These are phyloP conservation scores for Perizoma flavofasciatum DNA, from an alignment of 2,888 invertebrate genomes.

Conservation along the genomic window DNA sequence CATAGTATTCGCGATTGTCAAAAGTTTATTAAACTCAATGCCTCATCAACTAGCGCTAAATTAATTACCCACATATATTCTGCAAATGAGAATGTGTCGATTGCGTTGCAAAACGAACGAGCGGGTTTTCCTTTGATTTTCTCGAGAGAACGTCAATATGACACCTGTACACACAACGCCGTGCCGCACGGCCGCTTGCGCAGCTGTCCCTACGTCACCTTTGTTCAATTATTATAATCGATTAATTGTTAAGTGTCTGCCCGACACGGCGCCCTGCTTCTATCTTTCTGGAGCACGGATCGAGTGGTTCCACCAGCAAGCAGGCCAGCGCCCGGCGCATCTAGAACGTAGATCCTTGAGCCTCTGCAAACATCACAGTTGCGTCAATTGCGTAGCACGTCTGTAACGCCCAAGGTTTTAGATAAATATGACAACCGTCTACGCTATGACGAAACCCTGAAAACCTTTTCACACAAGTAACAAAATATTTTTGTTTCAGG, in stretches of 20 bases:
- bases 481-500: conserved; percentile 37
- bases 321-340: conserved; percentile 18
- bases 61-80: conserved; percentile 55
- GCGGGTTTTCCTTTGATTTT: conserved; percentile 76
- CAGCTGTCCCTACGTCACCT: conserved; percentile 76
- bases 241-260: conserved; percentile 72
- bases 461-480: conserved; percentile 25
- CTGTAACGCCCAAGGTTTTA: conserved; percentile 50
- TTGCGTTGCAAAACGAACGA: conserved; percentile 53
- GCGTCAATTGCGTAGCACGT: conserved; percentile 47
- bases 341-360: conserved; percentile 51
- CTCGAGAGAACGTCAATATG: conserved; percentile 60
- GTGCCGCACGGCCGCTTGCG: conserved; percentile 56
- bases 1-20: conserved; percentile 26
- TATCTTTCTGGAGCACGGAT: conserved; percentile 53
- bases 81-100: conserved; percentile 62
- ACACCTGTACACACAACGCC: conserved; percentile 70
- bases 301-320: conserved; percentile 35
- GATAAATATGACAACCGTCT: conserved; percentile 44
- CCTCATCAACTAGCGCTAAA: conserved; percentile 34
- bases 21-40: conserved; percentile 43
- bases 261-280: conserved; percentile 51
- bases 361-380: conserved; percentile 46
- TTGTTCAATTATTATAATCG: conserved; percentile 75
- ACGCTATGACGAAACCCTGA: conserved; percentile 33